Evolutionary conservation across 2,113 vertebrate genomes (phyloP).

Genomic region (Prochilodus magdalenae): DNA sequence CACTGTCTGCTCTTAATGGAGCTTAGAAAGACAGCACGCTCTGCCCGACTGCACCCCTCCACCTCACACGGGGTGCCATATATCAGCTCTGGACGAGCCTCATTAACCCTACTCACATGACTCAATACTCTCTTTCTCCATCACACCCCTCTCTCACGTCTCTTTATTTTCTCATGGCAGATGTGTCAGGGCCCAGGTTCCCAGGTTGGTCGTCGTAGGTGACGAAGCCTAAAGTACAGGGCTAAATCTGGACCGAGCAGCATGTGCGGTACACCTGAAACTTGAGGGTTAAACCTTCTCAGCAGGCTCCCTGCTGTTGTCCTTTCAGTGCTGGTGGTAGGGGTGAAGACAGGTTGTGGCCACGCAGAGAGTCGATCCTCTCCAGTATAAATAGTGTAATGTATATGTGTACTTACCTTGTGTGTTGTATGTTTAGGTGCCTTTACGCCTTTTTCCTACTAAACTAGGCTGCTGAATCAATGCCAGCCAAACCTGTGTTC

Average conservation of each 20-base stretch:
- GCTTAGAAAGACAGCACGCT: constrained; percentile 48
- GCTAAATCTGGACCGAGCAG: constrained; percentile 13
- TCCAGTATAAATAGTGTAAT: too few relatives aligned
- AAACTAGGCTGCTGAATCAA: too few relatives aligned
- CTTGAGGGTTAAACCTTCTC: not conserved
- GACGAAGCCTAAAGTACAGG: constrained; percentile 7
- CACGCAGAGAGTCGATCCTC: not conserved
- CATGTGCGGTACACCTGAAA: not conserved
- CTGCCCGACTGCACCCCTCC: constrained; percentile 32
- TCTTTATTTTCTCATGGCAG: constrained; percentile 37
- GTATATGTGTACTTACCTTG: too few relatives aligned
- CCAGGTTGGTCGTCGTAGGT: constrained; percentile 10
- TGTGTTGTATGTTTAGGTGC: too few relatives aligned
- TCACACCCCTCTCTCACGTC: constrained; percentile 21
- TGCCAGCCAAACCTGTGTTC: too few relatives aligned
- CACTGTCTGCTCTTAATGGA: constrained; percentile 61
- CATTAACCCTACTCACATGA: constrained; percentile 58
- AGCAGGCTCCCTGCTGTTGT: not conserved
- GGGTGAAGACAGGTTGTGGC: not conserved
- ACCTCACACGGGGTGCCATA: constrained; percentile 36
- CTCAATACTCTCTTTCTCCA: constrained; percentile 46
- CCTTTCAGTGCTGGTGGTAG: not conserved
- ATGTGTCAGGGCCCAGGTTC: constrained; percentile 21
- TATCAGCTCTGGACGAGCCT: constrained; percentile 53
- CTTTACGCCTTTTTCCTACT: too few relatives aligned